Evolutionary conservation across 1,140 invertebrate genomes (phyloP), one percentile per base, ranked within the genome.

Genomic region (Philotrypesis tridentata): DNA sequence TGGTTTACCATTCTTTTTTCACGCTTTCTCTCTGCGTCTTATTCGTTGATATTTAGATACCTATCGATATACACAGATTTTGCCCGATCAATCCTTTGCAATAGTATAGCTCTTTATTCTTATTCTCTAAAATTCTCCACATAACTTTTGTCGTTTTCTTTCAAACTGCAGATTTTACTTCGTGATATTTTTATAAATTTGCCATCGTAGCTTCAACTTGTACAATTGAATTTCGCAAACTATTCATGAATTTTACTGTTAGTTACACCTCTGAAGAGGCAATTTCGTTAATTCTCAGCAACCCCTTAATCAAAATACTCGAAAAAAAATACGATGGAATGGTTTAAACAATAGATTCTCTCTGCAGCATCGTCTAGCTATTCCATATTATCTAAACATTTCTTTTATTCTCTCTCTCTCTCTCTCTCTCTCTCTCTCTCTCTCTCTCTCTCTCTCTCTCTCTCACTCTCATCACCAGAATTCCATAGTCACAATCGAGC

Each of bases 21-120:
- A 37, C 77, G 63, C 48, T 83, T 81, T 85, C 82, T 84, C 78
- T 85, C 80, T 83, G 84, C 17, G 12, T 25, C 27, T 63, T 25
- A n/a, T 82, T 82, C 82, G 80, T 65, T 79, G 82, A 86, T 80
- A 79, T 74, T 55, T 76, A 86, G 85, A 88, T 86, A 87, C 87
- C 40, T 25, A 70, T 78, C 27, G 25, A 55, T 27, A 8, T 21
- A 5, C 21, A 48, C 48, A 21, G n/a, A 14, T 71, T 40, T 78
- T 70, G 1, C 31, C 29, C n/a, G 8, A 55, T n/a, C 48, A n/a
- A n/a, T 55, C 43, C 12, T 37, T 9, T 5, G 43, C 43, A 14
- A 48, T 48, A 12, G 48, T 5, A n/a, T n/a, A 1, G 21, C 12
- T 65, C 12, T 14, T 65, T 37, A 37, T 37, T 37, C 33, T 37